These are phyloP conservation scores for Phocoena phocoena DNA, from an alignment of 2,113 vertebrate species.

Conservation along the genomic window DNA sequence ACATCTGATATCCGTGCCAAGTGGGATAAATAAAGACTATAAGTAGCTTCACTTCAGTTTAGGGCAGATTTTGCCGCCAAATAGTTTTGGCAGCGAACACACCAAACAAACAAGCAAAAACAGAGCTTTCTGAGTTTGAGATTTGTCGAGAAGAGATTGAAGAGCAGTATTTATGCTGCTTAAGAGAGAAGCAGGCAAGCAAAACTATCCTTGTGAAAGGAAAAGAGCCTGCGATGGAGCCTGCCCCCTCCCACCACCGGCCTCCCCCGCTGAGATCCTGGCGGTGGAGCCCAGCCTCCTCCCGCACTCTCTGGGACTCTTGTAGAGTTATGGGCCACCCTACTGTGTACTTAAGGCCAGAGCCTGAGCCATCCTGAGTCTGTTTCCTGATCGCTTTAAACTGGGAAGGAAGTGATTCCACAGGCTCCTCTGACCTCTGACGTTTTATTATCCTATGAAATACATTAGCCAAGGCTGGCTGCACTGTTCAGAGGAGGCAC, in stretches of 20 bases:
- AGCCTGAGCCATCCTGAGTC: neutral
- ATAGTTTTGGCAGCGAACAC: slow-evolving; percentile 31
- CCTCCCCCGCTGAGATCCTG: too few species aligned
- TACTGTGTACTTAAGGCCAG: neutral
- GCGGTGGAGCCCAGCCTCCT: neutral
- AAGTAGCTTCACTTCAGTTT: slow-evolving; percentile 41
- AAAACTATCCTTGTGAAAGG: neutral
- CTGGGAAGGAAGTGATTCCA: neutral
- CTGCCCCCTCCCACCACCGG: rapidly evolving
- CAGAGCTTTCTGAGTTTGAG: slow-evolving; percentile 11
- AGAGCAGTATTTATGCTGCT: neutral
- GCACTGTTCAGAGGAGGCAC: neutral
- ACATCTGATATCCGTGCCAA: neutral
- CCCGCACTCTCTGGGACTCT: neutral
- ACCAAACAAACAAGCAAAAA: slow-evolving; percentile 18
- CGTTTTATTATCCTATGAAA: neutral
- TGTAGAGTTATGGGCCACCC: neutral
- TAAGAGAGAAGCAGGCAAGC: neutral
- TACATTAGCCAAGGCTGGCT: neutral
- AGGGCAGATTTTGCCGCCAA: slow-evolving; percentile 36
- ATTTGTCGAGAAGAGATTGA: neutral
- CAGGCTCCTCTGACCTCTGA: neutral
- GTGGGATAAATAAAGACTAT: slow-evolving; percentile 26
- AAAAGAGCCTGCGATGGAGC: neutral
- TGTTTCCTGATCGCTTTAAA: neutral